Conservation (phyloP, 1,140 invertebrate species). For the Ceratitis capitata region DNA sequence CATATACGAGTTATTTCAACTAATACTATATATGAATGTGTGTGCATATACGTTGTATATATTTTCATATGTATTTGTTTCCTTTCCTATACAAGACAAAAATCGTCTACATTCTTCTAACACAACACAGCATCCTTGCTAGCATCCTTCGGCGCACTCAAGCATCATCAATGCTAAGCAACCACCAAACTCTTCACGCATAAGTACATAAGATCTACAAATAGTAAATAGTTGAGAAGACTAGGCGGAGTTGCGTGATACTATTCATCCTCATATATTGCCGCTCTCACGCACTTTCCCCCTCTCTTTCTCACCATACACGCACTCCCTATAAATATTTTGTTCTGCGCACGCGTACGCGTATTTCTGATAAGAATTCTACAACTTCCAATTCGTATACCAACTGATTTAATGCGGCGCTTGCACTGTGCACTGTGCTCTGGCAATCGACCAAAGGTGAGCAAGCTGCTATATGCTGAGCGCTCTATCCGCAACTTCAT, state of each 20-base stretch:
- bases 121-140: neutral
- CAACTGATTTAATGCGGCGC: neutral
- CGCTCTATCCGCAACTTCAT: no score
- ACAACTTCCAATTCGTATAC: neutral
- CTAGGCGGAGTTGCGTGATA: neutral
- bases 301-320: neutral
- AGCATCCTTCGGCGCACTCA: neutral
- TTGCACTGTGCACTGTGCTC: neutral
- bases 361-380: neutral
- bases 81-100: no score
- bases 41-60: neutral
- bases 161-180: neutral
- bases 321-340: neutral
- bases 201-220: neutral
- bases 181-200: neutral
- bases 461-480: no score
- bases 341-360: neutral
- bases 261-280: neutral
- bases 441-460: neutral
- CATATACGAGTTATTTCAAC: neutral
- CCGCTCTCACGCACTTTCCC: neutral
- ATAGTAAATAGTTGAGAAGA: neutral
- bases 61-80: no score
- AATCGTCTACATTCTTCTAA: neutral
- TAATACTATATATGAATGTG: neutral